Conservation (phyloP, 1,140 invertebrate genomes). For the Nasonia vitripennis region DNA sequence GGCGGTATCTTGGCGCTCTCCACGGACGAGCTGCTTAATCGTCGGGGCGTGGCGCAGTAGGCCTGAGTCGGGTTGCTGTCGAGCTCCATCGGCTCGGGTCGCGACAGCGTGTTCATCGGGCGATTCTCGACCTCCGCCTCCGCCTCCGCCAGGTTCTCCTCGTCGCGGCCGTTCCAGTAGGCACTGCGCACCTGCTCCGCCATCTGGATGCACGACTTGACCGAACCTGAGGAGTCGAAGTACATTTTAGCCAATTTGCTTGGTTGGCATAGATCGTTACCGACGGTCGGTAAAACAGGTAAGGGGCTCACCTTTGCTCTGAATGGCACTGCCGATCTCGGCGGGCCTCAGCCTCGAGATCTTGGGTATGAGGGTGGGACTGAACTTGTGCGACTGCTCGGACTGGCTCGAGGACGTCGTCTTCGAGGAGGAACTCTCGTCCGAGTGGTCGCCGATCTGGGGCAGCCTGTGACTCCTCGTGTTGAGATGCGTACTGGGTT, state of each 20-base stretch:
- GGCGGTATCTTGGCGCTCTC: constrained; percentile 72
- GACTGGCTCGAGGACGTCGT: constrained; percentile 54
- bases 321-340: constrained; percentile 77
- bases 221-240: neutral
- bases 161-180: constrained; percentile 62
- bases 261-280: neutral
- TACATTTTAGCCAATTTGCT: neutral
- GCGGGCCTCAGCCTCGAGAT: constrained; percentile 79
- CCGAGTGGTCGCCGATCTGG: constrained; percentile 28
- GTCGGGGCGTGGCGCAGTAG: constrained; percentile 69
- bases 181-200: constrained; percentile 43
- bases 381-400: constrained; percentile 64
- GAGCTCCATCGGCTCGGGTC: constrained; percentile 65
- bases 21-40: constrained; percentile 71
- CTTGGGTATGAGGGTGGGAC: constrained; percentile 79
- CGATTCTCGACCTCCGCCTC: constrained; percentile 17
- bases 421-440: constrained; percentile 51
- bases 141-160: constrained; percentile 60
- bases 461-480: constrained; percentile 55
- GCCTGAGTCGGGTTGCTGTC: constrained; percentile 68
- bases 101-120: constrained; percentile 31
- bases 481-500: neutral
- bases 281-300: neutral
- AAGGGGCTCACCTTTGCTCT: constrained; percentile 61
- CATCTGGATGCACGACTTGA: constrained; percentile 32